Evolutionary conservation across 2,888 invertebrate genomes (phyloP), one percentile per base, ranked within the genome.

Genomic region (Julus scanicus): DNA sequence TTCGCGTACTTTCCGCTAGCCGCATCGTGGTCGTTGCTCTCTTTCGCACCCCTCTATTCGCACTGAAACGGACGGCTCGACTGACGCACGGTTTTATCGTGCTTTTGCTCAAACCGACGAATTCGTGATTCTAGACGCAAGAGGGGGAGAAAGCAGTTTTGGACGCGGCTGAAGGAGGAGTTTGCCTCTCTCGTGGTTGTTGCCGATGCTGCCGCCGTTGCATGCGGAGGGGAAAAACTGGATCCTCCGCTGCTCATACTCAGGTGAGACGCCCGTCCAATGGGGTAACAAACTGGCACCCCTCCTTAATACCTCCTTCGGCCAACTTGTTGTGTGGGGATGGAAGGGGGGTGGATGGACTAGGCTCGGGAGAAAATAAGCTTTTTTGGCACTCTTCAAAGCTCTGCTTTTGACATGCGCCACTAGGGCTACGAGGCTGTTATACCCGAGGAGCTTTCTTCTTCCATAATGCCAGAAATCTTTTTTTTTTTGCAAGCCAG

Each of bases 251-350:
- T 8, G 71, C 71, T 29, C n/a, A 9, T 29, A 29, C 71, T 71
- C 71, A 71, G 71, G 71, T 71, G 71, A 71, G 71, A n/a, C 11
- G 29, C 29, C 44, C 29, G 71, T 29, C 71, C 71, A 71, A 71
- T 71, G 71, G 71, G 71, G 29, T 29, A 29, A 29, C 71, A 71
- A 29, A 29, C 71, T 29, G 71, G 29, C 29, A 29, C 63, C 63
- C 20, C 63, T 63, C 63, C 63, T 44, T 63, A 63, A 63, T 63
- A n/a, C 63, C n/a, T n/a, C n/a, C n/a, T 57, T 57, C 57, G 57
- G 13, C 57, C n/a, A 17, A 20, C 53, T 53, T 20, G 63, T 17
- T 53, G 53, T 3, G 3, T n/a, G 17, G 53, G 53, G 53, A 3
- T 11, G 53, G 13, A 13, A 53, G 63, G 63, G 13, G 17, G 63